Evolutionary conservation across 2,797 vertebrate genomes (phyloP), one percentile per base, ranked within the genome.

Genomic region (Xiphophorus birchmanni): DNA sequence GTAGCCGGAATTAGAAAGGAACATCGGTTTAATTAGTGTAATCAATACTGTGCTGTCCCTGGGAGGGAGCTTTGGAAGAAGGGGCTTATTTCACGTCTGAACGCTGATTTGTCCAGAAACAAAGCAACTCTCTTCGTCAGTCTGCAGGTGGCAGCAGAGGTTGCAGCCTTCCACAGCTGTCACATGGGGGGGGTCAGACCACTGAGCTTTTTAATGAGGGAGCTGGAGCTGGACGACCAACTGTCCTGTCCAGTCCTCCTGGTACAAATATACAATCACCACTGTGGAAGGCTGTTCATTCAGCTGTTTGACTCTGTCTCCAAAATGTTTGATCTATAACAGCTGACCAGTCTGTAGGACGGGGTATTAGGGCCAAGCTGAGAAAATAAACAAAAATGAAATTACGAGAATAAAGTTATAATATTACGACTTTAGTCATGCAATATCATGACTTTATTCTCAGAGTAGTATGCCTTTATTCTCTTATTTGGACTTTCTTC

Each of bases 131-230:
- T 83, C 77, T 74, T 75, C 73, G 44, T 78, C 76, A 82, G 78
- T 73, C 73, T 78, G 83, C 75, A 83, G 73, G 37, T 79, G 13
- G 86, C 79, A 84, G 81, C 74, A 79, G 88, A 90, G 84, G 91
- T 91, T 82, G 85, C 65, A 83, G 76, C 73, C 75, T n/a, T 72
- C n/a, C 58, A 32, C 78, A 84, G 79, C 80, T 87, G 83, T 78
- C 79, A 73, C 86, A 82, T 10, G 1, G 44, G 76, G 45, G 18
- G 82, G 75, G 85, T 89, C 83, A 65, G 80, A 89, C 85, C 77
- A 79, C 84, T 80, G 60, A 89, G 78, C 76, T 75, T 80, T 75
- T 84, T 42, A 29, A 40, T 42, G 65, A 69, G 65, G 18, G 13
- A 35, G 60, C 32, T 60, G 56, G 56, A 60, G 56, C 56, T n/a